phyloP scores from a whole-genome alignment of 1,140 invertebrate species.

The Octopus bimaculoides region DNA sequence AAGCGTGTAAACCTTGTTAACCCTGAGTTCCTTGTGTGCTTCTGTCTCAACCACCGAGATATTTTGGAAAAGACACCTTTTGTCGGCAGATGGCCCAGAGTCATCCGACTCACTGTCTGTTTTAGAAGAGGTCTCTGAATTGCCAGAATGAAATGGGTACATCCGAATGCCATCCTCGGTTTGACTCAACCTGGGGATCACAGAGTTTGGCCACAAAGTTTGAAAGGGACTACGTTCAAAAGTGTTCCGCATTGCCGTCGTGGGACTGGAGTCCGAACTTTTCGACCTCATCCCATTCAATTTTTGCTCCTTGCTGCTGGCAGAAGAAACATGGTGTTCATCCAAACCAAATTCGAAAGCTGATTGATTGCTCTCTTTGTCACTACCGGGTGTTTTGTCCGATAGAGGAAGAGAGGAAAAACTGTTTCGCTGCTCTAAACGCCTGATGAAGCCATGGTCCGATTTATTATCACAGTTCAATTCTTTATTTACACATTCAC shows the following conservation, averaged over 20 bases:
- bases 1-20: slow-evolving; percentile 30
- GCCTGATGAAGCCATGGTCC: background rate
- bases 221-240: background rate
- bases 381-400: too few species aligned
- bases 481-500: too few species aligned
- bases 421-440: too few species aligned
- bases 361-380: too few species aligned
- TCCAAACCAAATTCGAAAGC: too few species aligned
- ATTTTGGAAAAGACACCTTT: background rate
- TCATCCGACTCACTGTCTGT: slow-evolving; percentile 3
- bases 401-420: too few species aligned
- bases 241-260: background rate
- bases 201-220: background rate
- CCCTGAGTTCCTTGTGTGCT: slow-evolving; percentile 17
- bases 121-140: background rate
- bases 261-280: background rate
- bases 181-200: slow-evolving; percentile 11
- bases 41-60: slow-evolving; percentile 8
- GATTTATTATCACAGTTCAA: background rate
- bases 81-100: background rate
- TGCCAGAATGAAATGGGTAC: background rate
- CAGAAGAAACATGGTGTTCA: too few species aligned
- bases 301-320: too few species aligned
- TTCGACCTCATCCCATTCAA: too few species aligned
- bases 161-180: background rate